Evolutionary conservation across 2,888 invertebrate species (phyloP).

Genomic region (Choristoneura rosaceana): DNA sequence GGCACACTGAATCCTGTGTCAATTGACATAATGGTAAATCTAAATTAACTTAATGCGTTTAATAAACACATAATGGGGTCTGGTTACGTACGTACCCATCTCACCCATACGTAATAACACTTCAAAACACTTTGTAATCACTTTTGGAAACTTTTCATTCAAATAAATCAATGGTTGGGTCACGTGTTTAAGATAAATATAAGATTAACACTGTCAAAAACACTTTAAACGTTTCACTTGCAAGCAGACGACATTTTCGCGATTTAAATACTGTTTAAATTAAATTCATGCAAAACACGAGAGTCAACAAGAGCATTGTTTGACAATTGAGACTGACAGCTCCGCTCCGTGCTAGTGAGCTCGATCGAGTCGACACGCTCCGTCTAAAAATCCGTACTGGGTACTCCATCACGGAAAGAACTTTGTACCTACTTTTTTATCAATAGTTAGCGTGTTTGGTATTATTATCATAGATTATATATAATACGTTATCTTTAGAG

Average conservation of each 20-base stretch:
- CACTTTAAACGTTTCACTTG: background rate
- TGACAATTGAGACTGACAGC: constrained; percentile 39
- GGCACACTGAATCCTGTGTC: background rate
- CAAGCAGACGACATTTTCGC: constrained; percentile 3
- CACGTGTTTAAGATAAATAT: background rate
- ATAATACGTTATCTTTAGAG: constrained; percentile 25
- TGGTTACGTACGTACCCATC: constrained; percentile 30
- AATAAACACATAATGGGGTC: constrained; percentile 13
- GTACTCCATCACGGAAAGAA: constrained; percentile 28
- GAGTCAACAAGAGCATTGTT: constrained; percentile 39
- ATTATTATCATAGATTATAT: constrained; percentile 36
- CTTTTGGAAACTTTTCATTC: constrained; percentile 20
- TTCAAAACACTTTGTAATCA: constrained; percentile 25
- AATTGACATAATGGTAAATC: constrained; percentile 5
- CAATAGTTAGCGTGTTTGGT: constrained; percentile 29
- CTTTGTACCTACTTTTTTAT: constrained; percentile 38
- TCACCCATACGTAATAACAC: constrained; percentile 25
- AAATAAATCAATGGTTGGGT: background rate
- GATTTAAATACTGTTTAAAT: constrained; percentile 16
- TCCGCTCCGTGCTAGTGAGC: background rate
- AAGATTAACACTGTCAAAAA: background rate
- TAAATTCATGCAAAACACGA: constrained; percentile 28
- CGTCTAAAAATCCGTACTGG: constrained; percentile 16
- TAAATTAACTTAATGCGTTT: background rate
- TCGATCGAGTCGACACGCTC: constrained; percentile 10